Conservation (phyloP, 2,113 vertebrate species). For the Amblyornis subalaris region DNA sequence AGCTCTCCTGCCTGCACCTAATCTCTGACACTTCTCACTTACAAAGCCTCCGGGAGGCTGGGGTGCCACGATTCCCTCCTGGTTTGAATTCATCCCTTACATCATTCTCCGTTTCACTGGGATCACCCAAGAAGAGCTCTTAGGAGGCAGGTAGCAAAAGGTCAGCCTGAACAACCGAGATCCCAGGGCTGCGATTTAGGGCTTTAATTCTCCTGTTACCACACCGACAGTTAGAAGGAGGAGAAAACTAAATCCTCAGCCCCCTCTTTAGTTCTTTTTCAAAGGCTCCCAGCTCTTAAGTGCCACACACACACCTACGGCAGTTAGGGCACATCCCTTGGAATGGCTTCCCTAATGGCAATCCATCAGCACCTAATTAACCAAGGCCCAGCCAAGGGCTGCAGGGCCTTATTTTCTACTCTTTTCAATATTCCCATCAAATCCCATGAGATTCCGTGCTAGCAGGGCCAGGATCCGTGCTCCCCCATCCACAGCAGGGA, state of each 20-base stretch:
- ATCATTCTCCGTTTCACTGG: background rate
- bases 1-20: background rate
- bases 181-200: background rate
- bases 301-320: background rate
- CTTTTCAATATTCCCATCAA: background rate
- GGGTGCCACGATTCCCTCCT: background rate
- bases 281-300: background rate
- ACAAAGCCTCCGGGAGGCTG: background rate
- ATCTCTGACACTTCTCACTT: background rate
- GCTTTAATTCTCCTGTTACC: constrained; percentile 35
- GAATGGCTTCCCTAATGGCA: background rate
- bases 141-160: constrained; percentile 35
- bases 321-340: background rate
- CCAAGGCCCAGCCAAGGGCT: background rate
- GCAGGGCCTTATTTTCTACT: background rate
- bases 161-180: constrained; percentile 1
- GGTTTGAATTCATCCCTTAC: background rate
- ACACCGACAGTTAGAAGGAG: background rate
- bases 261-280: background rate
- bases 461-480: background rate
- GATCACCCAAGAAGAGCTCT: constrained; percentile 29
- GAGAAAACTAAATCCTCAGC: constrained; percentile 19
- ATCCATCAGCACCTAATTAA: constrained; percentile 9
- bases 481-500: background rate
- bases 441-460: background rate